Evolutionary conservation across 2,113 vertebrate genomes (phyloP).

Genomic region (Halcyon malimbica): DNA sequence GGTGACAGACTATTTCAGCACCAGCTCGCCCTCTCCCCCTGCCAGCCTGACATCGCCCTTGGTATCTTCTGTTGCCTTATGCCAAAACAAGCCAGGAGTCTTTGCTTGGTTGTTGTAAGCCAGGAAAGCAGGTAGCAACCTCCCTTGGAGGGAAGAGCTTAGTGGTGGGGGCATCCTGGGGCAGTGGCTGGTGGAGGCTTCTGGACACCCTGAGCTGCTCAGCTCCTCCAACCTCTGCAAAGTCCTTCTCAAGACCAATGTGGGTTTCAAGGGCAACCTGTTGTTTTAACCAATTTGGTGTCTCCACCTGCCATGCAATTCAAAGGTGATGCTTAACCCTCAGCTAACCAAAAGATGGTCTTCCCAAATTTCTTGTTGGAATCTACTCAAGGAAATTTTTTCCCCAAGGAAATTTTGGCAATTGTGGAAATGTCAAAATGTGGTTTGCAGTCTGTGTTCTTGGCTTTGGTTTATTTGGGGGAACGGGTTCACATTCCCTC

Average conservation of each 20-base stretch:
- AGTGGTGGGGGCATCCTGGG: not conserved
- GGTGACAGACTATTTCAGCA: not conserved
- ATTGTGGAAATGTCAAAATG: not conserved
- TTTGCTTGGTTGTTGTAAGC: fast-evolving
- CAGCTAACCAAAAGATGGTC: not conserved
- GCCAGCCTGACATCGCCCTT: not conserved
- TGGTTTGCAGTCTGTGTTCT: not conserved
- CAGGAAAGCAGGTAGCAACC: not conserved
- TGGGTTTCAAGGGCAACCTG: not conserved
- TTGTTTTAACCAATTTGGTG: not conserved
- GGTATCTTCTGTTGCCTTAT: not conserved
- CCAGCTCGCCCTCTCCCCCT: not conserved
- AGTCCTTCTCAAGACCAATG: fast-evolving
- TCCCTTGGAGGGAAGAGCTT: not conserved
- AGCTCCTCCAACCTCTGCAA: not conserved
- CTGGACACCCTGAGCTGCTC: not conserved
- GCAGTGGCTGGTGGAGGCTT: not conserved
- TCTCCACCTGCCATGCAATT: fast-evolving
- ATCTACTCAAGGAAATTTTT: not conserved
- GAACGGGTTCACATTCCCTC: not conserved
- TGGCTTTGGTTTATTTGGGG: not conserved
- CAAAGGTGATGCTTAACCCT: not conserved
- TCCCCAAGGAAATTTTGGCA: not conserved
- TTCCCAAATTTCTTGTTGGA: not conserved
- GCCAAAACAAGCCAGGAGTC: not conserved